Evolutionary conservation across 2,888 invertebrate species (phyloP).

Genomic region (Orchestes rusci): DNA sequence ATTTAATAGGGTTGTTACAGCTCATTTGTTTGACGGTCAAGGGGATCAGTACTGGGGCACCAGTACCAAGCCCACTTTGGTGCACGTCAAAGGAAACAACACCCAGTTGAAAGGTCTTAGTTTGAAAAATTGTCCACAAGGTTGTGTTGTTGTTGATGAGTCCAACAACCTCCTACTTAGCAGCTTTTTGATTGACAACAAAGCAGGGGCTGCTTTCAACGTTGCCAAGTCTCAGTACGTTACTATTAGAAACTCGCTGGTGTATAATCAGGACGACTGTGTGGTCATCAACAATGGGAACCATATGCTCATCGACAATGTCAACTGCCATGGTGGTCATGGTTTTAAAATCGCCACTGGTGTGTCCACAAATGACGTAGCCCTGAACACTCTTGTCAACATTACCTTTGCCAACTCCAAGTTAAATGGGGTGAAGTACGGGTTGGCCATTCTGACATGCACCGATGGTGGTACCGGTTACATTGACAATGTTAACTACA

Average conservation of each 20-base stretch:
- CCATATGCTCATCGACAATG: slow-evolving; percentile 20
- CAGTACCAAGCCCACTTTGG: slow-evolving; percentile 12
- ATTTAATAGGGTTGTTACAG: too few species aligned
- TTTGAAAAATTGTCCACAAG: slow-evolving; percentile 22
- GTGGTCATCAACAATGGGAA: slow-evolving; percentile 26
- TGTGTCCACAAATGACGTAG: slow-evolving; percentile 15
- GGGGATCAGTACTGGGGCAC: slow-evolving; percentile 16
- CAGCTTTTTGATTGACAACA: slow-evolving; percentile 23
- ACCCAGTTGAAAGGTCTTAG: slow-evolving; percentile 18
- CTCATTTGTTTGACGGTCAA: slow-evolving; percentile 10
- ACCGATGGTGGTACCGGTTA: slow-evolving; percentile 16
- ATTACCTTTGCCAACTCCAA: slow-evolving; percentile 14
- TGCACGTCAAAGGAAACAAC: slow-evolving; percentile 15
- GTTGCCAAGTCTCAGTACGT: slow-evolving; percentile 22
- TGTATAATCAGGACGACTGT: slow-evolving; percentile 29
- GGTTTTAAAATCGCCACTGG: slow-evolving; percentile 26
- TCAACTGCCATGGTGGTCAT: slow-evolving; percentile 26
- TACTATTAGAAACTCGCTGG: slow-evolving; percentile 21
- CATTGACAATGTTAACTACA: slow-evolving; percentile 11
- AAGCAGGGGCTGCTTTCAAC: slow-evolving; percentile 26
- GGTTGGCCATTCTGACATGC: slow-evolving; percentile 15
- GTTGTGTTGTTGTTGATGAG: slow-evolving; percentile 23
- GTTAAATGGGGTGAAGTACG: slow-evolving; percentile 13
- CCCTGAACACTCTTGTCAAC: slow-evolving; percentile 16
- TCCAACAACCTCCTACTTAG: slow-evolving; percentile 16